These are phyloP conservation scores for Perodicticus potto DNA, from an alignment of 2,797 vertebrate species.

Conservation along the genomic window DNA sequence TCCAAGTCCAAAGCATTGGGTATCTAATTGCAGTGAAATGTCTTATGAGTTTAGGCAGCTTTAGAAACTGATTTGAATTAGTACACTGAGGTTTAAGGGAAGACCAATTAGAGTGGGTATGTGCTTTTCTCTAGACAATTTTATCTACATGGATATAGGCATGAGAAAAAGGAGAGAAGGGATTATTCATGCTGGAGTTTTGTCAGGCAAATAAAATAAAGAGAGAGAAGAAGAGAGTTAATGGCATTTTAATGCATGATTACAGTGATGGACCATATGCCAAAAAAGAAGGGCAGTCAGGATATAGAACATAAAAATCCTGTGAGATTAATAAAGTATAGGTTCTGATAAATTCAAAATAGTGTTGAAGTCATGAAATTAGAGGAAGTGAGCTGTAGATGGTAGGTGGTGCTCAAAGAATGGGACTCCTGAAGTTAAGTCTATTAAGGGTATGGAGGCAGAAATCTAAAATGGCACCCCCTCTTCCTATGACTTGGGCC, in stretches of 20 bases:
- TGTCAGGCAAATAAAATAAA: conserved; percentile 39
- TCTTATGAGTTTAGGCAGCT: neutral
- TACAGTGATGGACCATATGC: neutral
- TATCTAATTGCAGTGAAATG: neutral
- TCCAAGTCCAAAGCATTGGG: neutral
- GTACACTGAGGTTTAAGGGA: neutral
- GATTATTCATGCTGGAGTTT: neutral
- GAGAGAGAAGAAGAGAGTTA: neutral
- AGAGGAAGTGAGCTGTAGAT: neutral
- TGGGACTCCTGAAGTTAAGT: neutral
- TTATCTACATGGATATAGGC: neutral
- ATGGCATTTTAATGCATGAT: neutral
- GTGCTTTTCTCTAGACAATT: neutral
- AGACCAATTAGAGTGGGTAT: neutral
- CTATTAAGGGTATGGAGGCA: neutral
- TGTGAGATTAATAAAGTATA: neutral
- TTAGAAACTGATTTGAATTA: neutral
- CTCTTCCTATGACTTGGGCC: too few species aligned
- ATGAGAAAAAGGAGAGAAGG: neutral
- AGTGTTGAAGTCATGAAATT: neutral
- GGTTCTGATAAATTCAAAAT: neutral
- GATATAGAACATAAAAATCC: neutral
- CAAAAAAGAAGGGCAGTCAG: neutral
- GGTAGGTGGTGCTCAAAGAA: neutral
- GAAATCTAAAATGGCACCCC: neutral